A percentile compares a stretch with the other conserved stretches of the same genome.
These are phyloP conservation scores for Sinelater perroti DNA, from an alignment of 2,888 invertebrate species.

Conservation along the genomic window DNA sequence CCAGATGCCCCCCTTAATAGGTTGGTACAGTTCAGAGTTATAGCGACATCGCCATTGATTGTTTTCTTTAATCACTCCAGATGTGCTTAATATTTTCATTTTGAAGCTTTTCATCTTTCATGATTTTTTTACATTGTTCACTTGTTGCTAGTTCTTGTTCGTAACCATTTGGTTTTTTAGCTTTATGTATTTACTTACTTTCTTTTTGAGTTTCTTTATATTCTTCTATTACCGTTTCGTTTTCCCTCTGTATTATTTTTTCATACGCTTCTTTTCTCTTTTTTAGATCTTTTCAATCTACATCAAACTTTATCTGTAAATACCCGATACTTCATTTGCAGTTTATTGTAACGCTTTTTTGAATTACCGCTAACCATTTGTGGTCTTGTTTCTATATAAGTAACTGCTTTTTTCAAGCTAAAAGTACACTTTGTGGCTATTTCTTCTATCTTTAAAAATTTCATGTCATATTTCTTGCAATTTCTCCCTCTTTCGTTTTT, in stretches of 20 bases:
- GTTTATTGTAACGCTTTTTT: constrained; percentile 2
- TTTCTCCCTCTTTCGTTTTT: not conserved
- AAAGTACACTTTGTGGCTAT: not conserved
- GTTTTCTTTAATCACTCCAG: too few relatives aligned
- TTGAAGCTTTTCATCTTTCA: not conserved
- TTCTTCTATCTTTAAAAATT: not conserved
- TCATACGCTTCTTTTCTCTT: constrained; percentile 4
- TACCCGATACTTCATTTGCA: not conserved
- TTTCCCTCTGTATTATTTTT: constrained; percentile 8
- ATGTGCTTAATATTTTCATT: too few relatives aligned
- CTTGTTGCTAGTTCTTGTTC: not conserved
- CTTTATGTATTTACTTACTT: not conserved
- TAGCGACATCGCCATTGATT: too few relatives aligned
- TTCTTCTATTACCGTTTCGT: not conserved
- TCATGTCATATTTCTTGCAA: not conserved
- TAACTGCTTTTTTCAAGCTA: not conserved
- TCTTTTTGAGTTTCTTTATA: not conserved
- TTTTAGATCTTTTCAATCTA: not conserved
- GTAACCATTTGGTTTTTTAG: not conserved
- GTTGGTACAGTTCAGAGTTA: too few relatives aligned
- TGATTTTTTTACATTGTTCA: not conserved
- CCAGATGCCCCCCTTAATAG: too few relatives aligned
- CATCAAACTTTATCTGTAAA: not conserved
- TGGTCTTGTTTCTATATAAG: not conserved
- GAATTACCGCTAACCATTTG: not conserved